phyloP scores from a whole-genome alignment of 2,888 invertebrate species.

The Eurytoma californica region DNA sequence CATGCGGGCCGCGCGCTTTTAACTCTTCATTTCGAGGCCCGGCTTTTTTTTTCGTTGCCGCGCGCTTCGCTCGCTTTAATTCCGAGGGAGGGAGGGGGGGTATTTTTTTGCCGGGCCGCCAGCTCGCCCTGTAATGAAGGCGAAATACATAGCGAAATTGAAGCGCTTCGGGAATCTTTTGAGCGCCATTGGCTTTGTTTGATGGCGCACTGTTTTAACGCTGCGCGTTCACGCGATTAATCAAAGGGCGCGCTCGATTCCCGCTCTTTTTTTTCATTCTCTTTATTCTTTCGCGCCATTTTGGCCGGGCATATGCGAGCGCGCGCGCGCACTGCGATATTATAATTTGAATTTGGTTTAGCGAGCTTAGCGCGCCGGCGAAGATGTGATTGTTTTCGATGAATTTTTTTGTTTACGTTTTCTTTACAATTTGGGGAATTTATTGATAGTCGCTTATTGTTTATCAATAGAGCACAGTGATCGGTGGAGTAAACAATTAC shows the following conservation, averaged over 20 bases:
- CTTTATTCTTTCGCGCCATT: not conserved
- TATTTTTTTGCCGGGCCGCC: not conserved
- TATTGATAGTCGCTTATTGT: no score
- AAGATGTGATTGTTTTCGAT: not conserved
- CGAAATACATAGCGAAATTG: conserved; percentile 37
- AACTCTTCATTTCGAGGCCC: conserved; percentile 35
- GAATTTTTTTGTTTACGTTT: not conserved
- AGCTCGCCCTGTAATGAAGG: conserved; percentile 44
- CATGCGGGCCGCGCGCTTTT: conserved; percentile 14
- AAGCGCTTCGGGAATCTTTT: conserved; percentile 35
- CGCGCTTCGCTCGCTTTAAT: conserved; percentile 28
- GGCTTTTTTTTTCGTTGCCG: conserved; percentile 13
- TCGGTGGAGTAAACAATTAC: no score
- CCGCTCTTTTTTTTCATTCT: not conserved
- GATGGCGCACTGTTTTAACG: not conserved
- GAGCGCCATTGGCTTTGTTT: conserved; percentile 29
- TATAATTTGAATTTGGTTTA: no score
- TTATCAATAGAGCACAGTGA: no score
- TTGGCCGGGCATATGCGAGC: not conserved
- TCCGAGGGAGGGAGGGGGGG: conserved; percentile 27
- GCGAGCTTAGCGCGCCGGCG: no score
- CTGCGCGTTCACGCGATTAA: conserved; percentile 14
- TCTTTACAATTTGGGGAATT: no score
- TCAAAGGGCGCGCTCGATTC: conserved; percentile 15
- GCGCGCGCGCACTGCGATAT: not conserved